Percentiles rank a stretch among this genome's conserved stretches.
Evolutionary conservation across 2,888 invertebrate species (phyloP).

Genomic region (Pseudoips prasinana): DNA sequence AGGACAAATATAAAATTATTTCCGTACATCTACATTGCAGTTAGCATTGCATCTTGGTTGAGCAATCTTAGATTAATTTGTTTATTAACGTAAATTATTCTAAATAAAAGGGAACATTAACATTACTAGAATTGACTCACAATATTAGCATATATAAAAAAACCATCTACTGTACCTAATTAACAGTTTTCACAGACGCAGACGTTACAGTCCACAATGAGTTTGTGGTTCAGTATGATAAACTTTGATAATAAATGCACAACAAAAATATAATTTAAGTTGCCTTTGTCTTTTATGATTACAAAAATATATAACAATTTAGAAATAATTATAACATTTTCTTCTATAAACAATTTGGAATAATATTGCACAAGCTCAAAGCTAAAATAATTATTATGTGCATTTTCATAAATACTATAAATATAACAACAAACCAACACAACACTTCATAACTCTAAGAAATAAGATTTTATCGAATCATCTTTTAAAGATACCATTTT

Average conservation of each 20-base stretch:
- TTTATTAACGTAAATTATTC: slow-evolving; percentile 73
- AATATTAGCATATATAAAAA: slow-evolving; percentile 73
- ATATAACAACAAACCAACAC: slow-evolving; percentile 79
- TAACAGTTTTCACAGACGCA: slow-evolving; percentile 59
- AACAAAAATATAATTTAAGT: slow-evolving; percentile 79
- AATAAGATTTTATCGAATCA: slow-evolving; percentile 56
- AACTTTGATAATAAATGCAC: slow-evolving; percentile 79
- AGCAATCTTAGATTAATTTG: slow-evolving; percentile 78
- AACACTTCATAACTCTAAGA: slow-evolving; percentile 50
- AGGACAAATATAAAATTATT: slow-evolving; percentile 71
- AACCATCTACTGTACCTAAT: slow-evolving; percentile 52
- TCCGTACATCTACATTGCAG: slow-evolving; percentile 70
- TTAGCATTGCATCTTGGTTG: slow-evolving; percentile 78
- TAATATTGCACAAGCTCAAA: slow-evolving; percentile 79
- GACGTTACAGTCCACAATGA: slow-evolving; percentile 75
- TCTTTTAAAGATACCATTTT: slow-evolving; percentile 51
- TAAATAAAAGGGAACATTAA: slow-evolving; percentile 76
- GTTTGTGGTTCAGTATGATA: slow-evolving; percentile 66
- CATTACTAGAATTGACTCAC: slow-evolving; percentile 80
- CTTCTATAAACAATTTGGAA: slow-evolving; percentile 76
- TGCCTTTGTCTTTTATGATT: slow-evolving; percentile 78
- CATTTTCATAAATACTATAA: slow-evolving; percentile 67
- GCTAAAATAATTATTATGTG: slow-evolving; percentile 69
- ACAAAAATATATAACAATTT: slow-evolving; percentile 80
- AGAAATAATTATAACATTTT: slow-evolving; percentile 76